Evolutionary conservation across 2,113 vertebrate species (phyloP), one percentile per base, ranked within the genome.

Genomic region (Gadus macrocephalus): DNA sequence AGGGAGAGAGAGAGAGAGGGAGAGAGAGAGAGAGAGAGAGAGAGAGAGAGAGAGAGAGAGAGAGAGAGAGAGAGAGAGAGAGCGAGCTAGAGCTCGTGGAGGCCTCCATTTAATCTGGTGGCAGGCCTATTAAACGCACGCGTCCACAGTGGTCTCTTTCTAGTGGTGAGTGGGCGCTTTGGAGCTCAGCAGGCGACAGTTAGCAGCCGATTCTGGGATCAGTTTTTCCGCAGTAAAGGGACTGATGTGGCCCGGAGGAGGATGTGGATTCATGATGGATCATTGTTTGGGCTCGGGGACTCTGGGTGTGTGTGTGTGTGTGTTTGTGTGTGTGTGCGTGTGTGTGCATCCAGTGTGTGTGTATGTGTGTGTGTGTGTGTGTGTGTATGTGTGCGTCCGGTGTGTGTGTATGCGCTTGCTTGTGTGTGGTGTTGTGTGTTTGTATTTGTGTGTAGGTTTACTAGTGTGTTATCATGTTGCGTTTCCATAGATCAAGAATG

Each of bases 201-300:
- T 87, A 86, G 85, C 88, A 80, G 84, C 78, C 73, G 85, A 81
- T 84, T 82, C 85, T 79, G 76, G 85, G 89, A 88, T 89, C 82
- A 80, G 78, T 89, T 86, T 88, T 89, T 91, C 83, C 85, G 73
- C 82, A 84, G 85, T 67, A 79, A 81, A 82, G 64, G 76, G 85
- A 86, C 85, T 92, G 88, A 92, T 90, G 90, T 92, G 89, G 90
- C 84, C 38, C 70, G 74, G 82, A 80, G 78, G 78, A 90, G 88
- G 91, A 91, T 91, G 90, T 90, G 87, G 90, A 90, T 70, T 88
- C 73, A 75, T 87, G 87, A 90, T 86, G 89, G 87, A 90, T 89
- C 82, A 88, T 89, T 88, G 87, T 90, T 91, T 90, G 82, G 83
- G 73, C 84, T 88, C 74, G 76, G 70, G 79, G 73, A 78, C 75